A percentile compares a stretch with the other conserved stretches of the same genome.
phyloP scores from a whole-genome alignment of 2,888 invertebrate genomes.

The Timandra comae region DNA sequence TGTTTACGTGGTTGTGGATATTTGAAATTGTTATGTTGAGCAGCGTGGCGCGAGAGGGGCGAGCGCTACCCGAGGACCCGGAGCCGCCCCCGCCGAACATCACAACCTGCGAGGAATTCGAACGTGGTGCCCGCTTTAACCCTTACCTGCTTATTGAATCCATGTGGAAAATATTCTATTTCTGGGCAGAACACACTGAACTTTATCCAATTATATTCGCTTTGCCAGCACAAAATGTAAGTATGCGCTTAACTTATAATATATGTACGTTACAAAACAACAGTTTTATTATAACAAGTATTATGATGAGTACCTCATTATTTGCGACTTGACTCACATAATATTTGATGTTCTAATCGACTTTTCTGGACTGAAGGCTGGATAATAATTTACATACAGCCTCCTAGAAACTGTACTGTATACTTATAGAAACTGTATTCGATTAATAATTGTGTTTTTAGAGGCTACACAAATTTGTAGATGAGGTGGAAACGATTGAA shows the following conservation, averaged over 20 bases:
- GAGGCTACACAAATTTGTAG: slow-evolving; percentile 42
- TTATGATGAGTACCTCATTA: background rate
- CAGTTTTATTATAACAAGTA: too few relatives aligned
- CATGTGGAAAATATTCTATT: slow-evolving; percentile 61
- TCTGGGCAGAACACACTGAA: slow-evolving; percentile 52
- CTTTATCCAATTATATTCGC: slow-evolving; percentile 47
- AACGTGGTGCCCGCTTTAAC: slow-evolving; percentile 44
- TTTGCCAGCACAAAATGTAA: slow-evolving; percentile 44
- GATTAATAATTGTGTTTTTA: too few relatives aligned
- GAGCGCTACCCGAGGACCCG: slow-evolving; percentile 7
- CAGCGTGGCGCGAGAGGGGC: slow-evolving; percentile 17
- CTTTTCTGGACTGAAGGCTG: too few relatives aligned
- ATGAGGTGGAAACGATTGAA: slow-evolving; percentile 37
- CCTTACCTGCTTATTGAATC: slow-evolving; percentile 46
- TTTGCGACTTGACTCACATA: background rate
- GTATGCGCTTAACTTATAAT: slow-evolving; percentile 2
- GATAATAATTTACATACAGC: too few relatives aligned
- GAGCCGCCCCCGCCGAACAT: slow-evolving; percentile 17
- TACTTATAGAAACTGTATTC: too few relatives aligned
- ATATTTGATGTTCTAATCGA: too few relatives aligned
- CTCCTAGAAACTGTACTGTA: too few relatives aligned
- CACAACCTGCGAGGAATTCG: slow-evolving; percentile 59
- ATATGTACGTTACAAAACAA: background rate
- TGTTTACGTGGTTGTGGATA: slow-evolving; percentile 49
- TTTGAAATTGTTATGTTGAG: slow-evolving; percentile 42